Conservation (phyloP, 2,797 vertebrate genomes). For the Cynodonichthys magdalenae region DNA sequence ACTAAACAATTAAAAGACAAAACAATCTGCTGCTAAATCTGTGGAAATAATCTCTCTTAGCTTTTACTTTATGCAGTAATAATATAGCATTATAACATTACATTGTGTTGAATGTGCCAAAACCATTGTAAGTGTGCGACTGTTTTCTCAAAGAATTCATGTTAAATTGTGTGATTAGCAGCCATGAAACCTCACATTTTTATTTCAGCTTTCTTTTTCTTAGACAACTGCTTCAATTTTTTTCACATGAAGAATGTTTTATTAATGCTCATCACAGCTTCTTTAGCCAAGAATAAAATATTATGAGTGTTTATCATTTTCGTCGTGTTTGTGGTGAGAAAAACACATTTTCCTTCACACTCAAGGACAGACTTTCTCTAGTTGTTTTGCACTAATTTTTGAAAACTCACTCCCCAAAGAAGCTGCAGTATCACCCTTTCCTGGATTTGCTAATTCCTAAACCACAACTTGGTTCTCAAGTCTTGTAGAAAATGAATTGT, state of each 20-base stretch:
- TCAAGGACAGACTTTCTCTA: slow-evolving; percentile 2
- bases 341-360: slow-evolving; percentile 10
- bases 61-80: background rate
- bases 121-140: background rate
- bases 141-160: slow-evolving; percentile 4
- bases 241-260: too few relatives aligned
- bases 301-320: background rate
- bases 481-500: slow-evolving; percentile 36
- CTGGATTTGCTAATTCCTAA: slow-evolving; percentile 7
- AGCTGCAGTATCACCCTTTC: slow-evolving; percentile 10
- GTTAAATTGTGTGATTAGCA: background rate
- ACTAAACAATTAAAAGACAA: background rate
- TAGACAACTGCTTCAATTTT: background rate
- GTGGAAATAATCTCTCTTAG: background rate
- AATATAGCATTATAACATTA: background rate
- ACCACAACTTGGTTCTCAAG: background rate
- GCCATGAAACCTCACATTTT: background rate
- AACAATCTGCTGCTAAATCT: background rate
- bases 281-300: background rate
- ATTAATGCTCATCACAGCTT: background rate
- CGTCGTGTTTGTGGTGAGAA: background rate
- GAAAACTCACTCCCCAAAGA: background rate
- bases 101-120: background rate
- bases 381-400: slow-evolving; percentile 5
- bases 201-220: background rate